A percentile compares a stretch with the other conserved stretches of the same genome.
Evolutionary conservation across 2,888 invertebrate species (phyloP).

Genomic region (Andrena chrysosceles): DNA sequence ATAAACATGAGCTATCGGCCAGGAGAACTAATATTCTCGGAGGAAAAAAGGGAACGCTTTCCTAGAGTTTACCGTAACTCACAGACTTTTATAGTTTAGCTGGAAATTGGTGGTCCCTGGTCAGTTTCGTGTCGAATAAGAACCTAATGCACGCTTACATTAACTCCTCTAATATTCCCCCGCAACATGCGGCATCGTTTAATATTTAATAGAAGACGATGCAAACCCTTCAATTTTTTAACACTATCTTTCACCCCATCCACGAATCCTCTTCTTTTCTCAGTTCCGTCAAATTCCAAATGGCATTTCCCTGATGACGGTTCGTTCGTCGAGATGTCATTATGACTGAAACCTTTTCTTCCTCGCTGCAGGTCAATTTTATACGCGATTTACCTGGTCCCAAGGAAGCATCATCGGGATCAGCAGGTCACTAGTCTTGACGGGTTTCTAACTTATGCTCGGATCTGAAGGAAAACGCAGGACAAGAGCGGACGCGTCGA

Average conservation of each 20-base stretch:
- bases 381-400: slow-evolving; percentile 68
- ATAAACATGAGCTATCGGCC: slow-evolving; percentile 70
- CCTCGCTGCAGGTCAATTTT: slow-evolving; percentile 55
- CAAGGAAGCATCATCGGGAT: slow-evolving; percentile 54
- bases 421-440: slow-evolving; percentile 58
- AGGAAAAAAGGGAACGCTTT: slow-evolving; percentile 56
- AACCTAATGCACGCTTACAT: not conserved
- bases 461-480: slow-evolving; percentile 51
- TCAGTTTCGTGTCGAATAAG: slow-evolving; percentile 24
- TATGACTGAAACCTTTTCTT: slow-evolving; percentile 43
- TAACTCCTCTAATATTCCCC: not conserved
- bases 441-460: slow-evolving; percentile 53
- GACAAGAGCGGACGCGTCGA: slow-evolving; percentile 2
- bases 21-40: slow-evolving; percentile 59
- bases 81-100: slow-evolving; percentile 75
- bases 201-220: not conserved
- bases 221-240: not conserved
- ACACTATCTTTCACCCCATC: slow-evolving; percentile 1
- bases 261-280: not conserved
- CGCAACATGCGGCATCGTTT: not conserved
- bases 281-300: slow-evolving; percentile 16
- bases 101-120: slow-evolving; percentile 59
- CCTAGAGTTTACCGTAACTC: slow-evolving; percentile 72
- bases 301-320: slow-evolving; percentile 42
- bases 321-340: slow-evolving; percentile 45